Evolutionary conservation across 2,888 invertebrate genomes (phyloP).

Genomic region (Hydriomena furcata): DNA sequence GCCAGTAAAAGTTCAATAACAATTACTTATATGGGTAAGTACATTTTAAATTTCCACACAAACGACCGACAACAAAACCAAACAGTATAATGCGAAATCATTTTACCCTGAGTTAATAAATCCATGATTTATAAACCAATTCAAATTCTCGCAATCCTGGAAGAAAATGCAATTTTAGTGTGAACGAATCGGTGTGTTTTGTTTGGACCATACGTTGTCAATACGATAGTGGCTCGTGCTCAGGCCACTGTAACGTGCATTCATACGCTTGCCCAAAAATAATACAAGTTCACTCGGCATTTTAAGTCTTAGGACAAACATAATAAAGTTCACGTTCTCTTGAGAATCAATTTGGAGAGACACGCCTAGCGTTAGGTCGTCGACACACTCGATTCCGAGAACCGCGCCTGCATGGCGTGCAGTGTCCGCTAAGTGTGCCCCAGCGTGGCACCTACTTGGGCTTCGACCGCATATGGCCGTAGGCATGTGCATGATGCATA

Average conservation of each 20-base stretch:
- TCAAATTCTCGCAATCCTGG: slow-evolving; percentile 22
- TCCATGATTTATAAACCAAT: slow-evolving; percentile 17
- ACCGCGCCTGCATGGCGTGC: slow-evolving; percentile 58
- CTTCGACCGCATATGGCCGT: background rate
- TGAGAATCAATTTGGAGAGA: background rate
- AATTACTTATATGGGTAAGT: background rate
- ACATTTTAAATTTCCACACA: slow-evolving; percentile 5
- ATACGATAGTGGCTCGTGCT: too few species aligned
- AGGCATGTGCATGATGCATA: too few species aligned
- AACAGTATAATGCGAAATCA: slow-evolving; percentile 3
- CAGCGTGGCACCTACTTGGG: slow-evolving; percentile 51
- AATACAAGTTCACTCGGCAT: too few species aligned
- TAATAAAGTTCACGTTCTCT: background rate
- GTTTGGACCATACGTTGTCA: too few species aligned
- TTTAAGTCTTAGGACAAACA: background rate
- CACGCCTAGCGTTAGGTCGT: slow-evolving; percentile 34
- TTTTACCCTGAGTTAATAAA: slow-evolving; percentile 14
- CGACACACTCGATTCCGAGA: slow-evolving; percentile 58
- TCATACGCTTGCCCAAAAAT: too few species aligned
- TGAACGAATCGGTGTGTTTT: slow-evolving; percentile 23
- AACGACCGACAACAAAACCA: slow-evolving; percentile 8
- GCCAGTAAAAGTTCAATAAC: background rate
- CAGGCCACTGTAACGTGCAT: too few species aligned
- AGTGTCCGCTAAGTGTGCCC: slow-evolving; percentile 54
- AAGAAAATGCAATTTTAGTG: slow-evolving; percentile 30